These are phyloP conservation scores for Petrocephalus schoutedeni DNA, from an alignment of 2,797 vertebrate species.

Conservation along the genomic window DNA sequence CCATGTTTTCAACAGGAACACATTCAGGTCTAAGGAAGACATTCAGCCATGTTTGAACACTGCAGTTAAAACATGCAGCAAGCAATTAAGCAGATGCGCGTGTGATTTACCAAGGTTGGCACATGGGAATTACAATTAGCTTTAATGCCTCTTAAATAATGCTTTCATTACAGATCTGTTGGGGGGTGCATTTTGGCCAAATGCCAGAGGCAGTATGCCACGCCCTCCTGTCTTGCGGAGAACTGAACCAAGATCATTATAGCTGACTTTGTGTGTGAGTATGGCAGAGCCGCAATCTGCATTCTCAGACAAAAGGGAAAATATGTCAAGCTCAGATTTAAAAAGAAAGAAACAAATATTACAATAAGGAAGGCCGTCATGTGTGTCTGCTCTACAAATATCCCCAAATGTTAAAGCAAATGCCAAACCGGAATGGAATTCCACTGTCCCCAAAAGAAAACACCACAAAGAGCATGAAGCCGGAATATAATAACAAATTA, in stretches of 20 bases:
- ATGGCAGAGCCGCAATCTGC: background rate
- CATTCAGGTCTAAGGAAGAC: background rate
- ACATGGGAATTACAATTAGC: background rate
- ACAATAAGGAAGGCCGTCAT: background rate
- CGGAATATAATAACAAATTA: slow-evolving; percentile 14
- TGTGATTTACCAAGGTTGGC: background rate
- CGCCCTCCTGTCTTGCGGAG: background rate
- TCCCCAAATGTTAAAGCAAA: background rate
- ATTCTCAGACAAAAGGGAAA: background rate
- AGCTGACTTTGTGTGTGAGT: background rate
- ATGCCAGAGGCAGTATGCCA: background rate
- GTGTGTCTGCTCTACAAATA: background rate
- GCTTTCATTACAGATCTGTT: background rate
- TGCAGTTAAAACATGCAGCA: background rate
- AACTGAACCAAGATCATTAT: background rate
- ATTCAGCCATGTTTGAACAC: background rate
- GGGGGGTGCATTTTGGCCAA: background rate
- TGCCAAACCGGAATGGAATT: slow-evolving; percentile 1
- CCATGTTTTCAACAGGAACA: background rate
- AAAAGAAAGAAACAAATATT: background rate
- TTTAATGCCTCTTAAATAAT: background rate
- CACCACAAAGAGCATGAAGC: background rate
- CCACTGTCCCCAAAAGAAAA: background rate
- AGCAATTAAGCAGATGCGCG: background rate
- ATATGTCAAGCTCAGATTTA: background rate